Evolutionary conservation across 2,797 vertebrate genomes (phyloP).

Genomic region (Sebastes aleutianus): DNA sequence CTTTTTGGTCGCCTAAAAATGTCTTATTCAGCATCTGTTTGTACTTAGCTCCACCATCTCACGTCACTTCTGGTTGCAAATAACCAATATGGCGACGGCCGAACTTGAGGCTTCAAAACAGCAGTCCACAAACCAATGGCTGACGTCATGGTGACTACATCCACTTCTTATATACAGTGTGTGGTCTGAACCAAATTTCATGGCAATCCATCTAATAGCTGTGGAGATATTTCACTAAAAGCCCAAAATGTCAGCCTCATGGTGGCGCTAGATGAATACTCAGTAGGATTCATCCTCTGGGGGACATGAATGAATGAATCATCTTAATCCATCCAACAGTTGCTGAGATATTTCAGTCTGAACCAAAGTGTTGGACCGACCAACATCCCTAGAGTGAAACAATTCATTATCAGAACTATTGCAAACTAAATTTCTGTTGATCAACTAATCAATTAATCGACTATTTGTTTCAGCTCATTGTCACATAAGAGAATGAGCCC

Average conservation of each 20-base stretch:
- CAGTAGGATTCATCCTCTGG: too few species aligned
- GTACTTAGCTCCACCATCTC: not conserved
- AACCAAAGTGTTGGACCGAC: not conserved
- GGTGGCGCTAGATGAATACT: too few species aligned
- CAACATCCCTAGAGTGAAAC: too few species aligned
- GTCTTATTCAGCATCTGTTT: not conserved
- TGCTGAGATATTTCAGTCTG: not conserved
- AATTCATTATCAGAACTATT: too few species aligned
- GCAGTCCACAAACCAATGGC: not conserved
- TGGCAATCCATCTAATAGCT: not conserved
- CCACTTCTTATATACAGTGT: too few species aligned
- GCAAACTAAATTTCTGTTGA: not conserved
- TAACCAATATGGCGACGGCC: not conserved
- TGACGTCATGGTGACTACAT: not conserved
- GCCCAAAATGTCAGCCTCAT: too few species aligned
- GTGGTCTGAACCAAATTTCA: too few species aligned
- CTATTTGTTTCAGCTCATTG: not conserved
- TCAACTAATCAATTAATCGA: not conserved
- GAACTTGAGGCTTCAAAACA: not conserved
- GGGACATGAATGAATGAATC: not conserved
- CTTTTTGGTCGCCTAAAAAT: not conserved
- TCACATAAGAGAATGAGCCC: not conserved
- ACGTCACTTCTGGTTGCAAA: not conserved
- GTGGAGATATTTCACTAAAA: not conserved
- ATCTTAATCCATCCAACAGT: not conserved